These are phyloP conservation scores for Haemorhous mexicanus DNA, from an alignment of 2,113 vertebrate genomes.

Conservation along the genomic window DNA sequence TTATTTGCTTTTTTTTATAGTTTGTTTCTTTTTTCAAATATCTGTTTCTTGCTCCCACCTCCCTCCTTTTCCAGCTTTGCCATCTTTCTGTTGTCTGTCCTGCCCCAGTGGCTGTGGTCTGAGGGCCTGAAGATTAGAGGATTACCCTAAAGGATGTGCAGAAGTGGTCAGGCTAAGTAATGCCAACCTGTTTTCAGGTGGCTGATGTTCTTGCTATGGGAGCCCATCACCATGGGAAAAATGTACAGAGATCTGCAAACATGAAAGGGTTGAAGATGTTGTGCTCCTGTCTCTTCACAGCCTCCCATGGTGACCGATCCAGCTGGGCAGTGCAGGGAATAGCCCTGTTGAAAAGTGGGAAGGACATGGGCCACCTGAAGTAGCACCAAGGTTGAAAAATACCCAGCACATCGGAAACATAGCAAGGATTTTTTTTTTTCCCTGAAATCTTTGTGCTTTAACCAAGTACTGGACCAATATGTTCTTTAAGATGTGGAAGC, in stretches of 20 bases:
- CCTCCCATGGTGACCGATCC: background rate
- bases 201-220: background rate
- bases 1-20: background rate
- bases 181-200: background rate
- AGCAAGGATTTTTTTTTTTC: background rate
- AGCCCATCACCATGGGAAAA: background rate
- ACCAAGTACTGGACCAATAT: background rate
- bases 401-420: background rate
- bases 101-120: background rate
- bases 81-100: background rate
- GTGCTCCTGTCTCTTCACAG: background rate
- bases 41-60: fast-evolving
- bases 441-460: background rate
- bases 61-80: background rate
- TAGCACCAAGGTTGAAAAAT: background rate
- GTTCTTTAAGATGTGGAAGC: background rate
- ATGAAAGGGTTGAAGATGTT: background rate
- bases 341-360: background rate
- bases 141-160: background rate
- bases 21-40: background rate
- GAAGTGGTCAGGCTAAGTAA: background rate
- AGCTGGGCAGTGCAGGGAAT: background rate
- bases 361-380: background rate
- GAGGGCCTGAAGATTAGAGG: background rate
- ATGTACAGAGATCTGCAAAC: background rate